Base-by-base conservation (phyloP, 2,797 vertebrate genomes). In the Agapornis canus region DNA sequence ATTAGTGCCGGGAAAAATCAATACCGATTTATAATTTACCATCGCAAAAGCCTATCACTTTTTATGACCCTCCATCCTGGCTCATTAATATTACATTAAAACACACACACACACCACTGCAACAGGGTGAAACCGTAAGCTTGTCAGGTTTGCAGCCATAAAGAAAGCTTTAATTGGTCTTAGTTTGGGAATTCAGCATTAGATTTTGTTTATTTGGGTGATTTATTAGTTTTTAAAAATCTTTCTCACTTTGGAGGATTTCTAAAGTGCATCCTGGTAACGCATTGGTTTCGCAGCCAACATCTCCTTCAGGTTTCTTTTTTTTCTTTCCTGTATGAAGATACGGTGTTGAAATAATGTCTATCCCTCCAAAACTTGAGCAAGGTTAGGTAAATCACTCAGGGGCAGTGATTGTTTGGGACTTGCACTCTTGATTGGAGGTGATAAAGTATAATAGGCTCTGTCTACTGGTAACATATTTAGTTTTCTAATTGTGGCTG, bases 71-170 rank as follows among this genome's bases (percentile, higher is more conserved):
- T 99, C 98, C 98, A 99, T 99, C 98, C 98, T 98, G 96, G 94
- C 98, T 99, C 99, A 99, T 99, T 99, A 99, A 99, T 99, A 99
- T 99, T 99, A 98, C 99, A 99, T 99, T 99, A 99, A 98, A 98
- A 98, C 97, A 97, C 97, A 97, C 98, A 94, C 95, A 65, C 94
- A 29, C 95, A 23, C 92, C 95, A 92, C 96, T 98, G 97, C 97
- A 98, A 98, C 96, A 98, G 97, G 97, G 97, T 31, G 93, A 97
- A 97, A 97, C 97, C 90, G 97, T 98, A 94, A 98, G 97, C 96
- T 97, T 97, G 96, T 98, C 98, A 97, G 97, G 97, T 98, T 98
- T 95, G 95, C 97, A 97, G 94, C 95, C 97, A 97, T 98, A 98
- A 98, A 98, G 91, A 96, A 97, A 90, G 89, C 98, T 98, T 98